Evolutionary conservation across 2,113 vertebrate genomes (phyloP), one percentile per base, ranked within the genome.

Genomic region (Sclerurus mexicanus): DNA sequence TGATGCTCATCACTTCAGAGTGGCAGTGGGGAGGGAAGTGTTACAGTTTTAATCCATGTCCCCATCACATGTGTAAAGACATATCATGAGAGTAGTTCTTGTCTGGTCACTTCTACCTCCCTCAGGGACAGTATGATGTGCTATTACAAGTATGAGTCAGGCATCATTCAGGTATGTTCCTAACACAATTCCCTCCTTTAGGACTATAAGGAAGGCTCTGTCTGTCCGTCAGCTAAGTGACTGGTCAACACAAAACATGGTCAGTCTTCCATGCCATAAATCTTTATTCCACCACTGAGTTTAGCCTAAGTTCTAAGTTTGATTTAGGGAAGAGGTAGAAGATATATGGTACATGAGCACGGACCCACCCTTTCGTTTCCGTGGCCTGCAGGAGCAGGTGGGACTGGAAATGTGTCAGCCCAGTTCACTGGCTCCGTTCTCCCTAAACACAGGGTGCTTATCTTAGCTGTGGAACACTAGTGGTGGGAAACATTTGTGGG

Each of bases 341-440:
- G 50, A 73, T 0, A 1, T 14, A 12, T 4, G 10, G 33, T 22
- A 75, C 0, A 0, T 53, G 14, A 81, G n/a, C 37, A 86, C 1
- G 12, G 33, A 56, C 7, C 5, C 42, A 77, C 10, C 18, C 25
- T 73, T 82, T 33, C 3, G 0, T 49, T 89, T 74, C 59, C 86
- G 28, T 39, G 47, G 30, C 71, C 59, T 83, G 58, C 25, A 72
- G 63, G 50, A 81, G 21, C 79, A 85, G 11, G 15, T 49, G 24
- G 22, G 44, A 60, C 40, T 72, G 35, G 27, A 90, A 90, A 88
- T 35, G 10, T 9, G 19, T 66, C 72, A 73, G 53, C 10, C 7
- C 42, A 73, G 31, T n/a, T 84, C 59, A 49, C 17, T 46, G 55
- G 28, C 16, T 94, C 68, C 23, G 25, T 37, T 37, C 40, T 84